Conservation (phyloP, 2,113 vertebrate species). For the Bos indicus region DNA sequence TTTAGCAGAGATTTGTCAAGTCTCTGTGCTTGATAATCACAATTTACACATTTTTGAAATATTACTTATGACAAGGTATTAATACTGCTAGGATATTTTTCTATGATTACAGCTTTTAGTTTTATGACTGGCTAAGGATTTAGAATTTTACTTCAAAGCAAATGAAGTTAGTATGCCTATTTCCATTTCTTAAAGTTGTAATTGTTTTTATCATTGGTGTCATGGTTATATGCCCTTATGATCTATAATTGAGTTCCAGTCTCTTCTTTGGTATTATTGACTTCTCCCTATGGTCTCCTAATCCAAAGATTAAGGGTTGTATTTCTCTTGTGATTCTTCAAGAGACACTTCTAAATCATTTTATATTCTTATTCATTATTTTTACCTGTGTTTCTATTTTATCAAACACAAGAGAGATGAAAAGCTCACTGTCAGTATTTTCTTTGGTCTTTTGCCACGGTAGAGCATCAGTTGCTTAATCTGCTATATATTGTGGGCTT, state of each 20-base stretch:
- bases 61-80: not conserved
- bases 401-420: not conserved
- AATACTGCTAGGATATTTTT: not conserved
- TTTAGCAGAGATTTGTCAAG: not conserved
- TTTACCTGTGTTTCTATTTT: not conserved
- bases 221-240: not conserved
- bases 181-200: slow-evolving; percentile 17
- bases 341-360: not conserved
- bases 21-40: not conserved
- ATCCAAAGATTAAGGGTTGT: not conserved
- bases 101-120: not conserved
- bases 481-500: not conserved
- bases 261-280: not conserved
- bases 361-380: not conserved
- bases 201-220: slow-evolving; percentile 23
- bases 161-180: not conserved
- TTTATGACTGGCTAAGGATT: not conserved
- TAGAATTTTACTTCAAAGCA: not conserved
- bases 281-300: not conserved
- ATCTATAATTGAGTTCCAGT: not conserved
- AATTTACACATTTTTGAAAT: not conserved
- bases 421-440: not conserved
- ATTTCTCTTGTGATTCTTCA: not conserved
- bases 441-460: not conserved
- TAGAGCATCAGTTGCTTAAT: not conserved